Percentiles rank a stretch among this genome's conserved stretches.
These are phyloP conservation scores for Sakesphorus luctuosus DNA, from an alignment of 2,113 vertebrate genomes.

Conservation along the genomic window DNA sequence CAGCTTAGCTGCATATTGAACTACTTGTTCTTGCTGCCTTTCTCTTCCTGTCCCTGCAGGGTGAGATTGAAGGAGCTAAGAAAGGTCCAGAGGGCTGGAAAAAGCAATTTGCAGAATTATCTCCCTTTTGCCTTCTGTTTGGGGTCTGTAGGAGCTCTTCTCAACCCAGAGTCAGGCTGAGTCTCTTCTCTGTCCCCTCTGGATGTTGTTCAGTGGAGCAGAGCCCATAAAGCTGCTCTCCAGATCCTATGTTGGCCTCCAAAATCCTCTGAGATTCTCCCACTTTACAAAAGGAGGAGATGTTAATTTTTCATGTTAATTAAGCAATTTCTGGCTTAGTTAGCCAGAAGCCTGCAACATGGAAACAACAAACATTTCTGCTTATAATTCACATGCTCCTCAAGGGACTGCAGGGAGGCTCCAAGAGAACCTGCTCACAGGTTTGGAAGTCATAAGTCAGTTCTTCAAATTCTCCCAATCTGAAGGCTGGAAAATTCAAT, in stretches of 20 bases:
- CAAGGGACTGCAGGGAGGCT: background rate
- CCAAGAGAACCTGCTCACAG: background rate
- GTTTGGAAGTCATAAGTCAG: background rate
- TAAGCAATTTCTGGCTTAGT: background rate
- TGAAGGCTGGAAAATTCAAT: background rate
- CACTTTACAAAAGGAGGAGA: background rate
- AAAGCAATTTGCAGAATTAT: background rate
- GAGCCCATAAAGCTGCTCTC: background rate
- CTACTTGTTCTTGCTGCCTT: background rate
- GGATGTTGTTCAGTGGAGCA: background rate
- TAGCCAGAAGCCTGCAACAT: background rate
- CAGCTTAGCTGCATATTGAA: background rate
- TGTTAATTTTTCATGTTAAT: background rate
- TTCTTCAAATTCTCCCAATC: background rate
- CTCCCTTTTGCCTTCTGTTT: background rate
- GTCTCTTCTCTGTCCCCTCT: background rate
- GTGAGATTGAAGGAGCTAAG: background rate
- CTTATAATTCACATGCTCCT: background rate
- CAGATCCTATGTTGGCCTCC: background rate
- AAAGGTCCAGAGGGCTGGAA: background rate
- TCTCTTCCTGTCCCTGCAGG: background rate
- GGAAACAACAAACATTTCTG: background rate
- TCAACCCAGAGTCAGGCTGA: background rate
- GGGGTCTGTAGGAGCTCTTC: background rate
- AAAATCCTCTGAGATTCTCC: background rate